Percentiles rank a stretch among this genome's conserved stretches.
These are phyloP conservation scores for Hylaea fasciaria DNA, from an alignment of 2,888 invertebrate species.

Conservation along the genomic window DNA sequence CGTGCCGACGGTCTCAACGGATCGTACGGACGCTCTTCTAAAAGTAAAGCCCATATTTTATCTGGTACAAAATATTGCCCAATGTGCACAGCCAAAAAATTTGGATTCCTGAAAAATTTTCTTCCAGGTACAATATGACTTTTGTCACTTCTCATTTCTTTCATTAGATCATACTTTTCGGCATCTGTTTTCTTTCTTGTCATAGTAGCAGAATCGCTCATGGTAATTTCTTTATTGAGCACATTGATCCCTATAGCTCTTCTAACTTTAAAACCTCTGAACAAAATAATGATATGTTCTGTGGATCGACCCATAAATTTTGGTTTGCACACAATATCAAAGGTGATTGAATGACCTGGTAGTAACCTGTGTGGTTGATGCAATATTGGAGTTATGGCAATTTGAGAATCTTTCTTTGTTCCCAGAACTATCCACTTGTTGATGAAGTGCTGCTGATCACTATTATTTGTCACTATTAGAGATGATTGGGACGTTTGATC, in stretches of 20 bases:
- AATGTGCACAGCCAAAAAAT: slow-evolving; percentile 86
- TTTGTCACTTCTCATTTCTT: slow-evolving; percentile 50
- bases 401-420: slow-evolving; percentile 81
- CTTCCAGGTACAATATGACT: slow-evolving; percentile 82
- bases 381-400: slow-evolving; percentile 72
- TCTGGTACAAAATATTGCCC: slow-evolving; percentile 78
- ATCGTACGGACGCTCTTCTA: slow-evolving; percentile 68
- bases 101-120: slow-evolving; percentile 73
- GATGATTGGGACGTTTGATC: slow-evolving; percentile 51
- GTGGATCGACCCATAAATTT: slow-evolving; percentile 86
- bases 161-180: slow-evolving; percentile 57
- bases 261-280: slow-evolving; percentile 86
- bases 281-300: slow-evolving; percentile 86
- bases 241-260: slow-evolving; percentile 84
- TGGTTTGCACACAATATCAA: slow-evolving; percentile 81
- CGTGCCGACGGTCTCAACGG: no score
- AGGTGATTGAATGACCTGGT: slow-evolving; percentile 69
- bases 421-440: slow-evolving; percentile 80
- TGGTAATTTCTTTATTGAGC: slow-evolving; percentile 49
- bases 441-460: slow-evolving; percentile 70
- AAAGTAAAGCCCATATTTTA: slow-evolving; percentile 72
- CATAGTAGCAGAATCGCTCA: slow-evolving; percentile 10
- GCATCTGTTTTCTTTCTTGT: slow-evolving; percentile 35
- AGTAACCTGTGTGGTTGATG: slow-evolving; percentile 63
- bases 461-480: slow-evolving; percentile 74